Conservation (phyloP, 64 coral and sea anemone species). For the Pachyseris speciosa region DNA sequence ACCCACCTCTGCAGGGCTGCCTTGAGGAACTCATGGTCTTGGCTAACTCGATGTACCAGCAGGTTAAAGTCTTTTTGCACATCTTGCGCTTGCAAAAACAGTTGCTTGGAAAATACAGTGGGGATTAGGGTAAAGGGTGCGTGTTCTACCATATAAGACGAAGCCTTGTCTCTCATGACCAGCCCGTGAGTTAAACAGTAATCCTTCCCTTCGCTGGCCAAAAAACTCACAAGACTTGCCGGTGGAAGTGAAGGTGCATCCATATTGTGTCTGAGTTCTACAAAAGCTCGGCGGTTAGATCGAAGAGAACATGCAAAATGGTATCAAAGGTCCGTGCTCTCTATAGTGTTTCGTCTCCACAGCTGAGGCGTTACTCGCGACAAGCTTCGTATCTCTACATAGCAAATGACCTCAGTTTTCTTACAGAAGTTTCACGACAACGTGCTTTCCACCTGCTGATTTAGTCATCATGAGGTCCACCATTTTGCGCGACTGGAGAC, state of each 20-base stretch:
- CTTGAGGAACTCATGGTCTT: conserved; percentile 62
- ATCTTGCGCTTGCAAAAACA: conserved; percentile 41
- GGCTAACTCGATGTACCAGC: conserved; percentile 54
- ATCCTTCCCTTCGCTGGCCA: conserved; percentile 7
- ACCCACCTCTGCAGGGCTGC: conserved; percentile 45
- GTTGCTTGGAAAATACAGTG: conserved; percentile 44
- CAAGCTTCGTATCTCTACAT: not conserved
- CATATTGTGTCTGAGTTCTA: too few species aligned
- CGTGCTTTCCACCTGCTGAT: not conserved
- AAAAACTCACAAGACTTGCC: not conserved
- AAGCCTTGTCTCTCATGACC: conserved; percentile 15
- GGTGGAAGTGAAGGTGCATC: not conserved
- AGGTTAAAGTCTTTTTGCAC: conserved; percentile 64
- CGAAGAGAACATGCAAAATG: too few species aligned
- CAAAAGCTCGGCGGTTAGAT: too few species aligned
- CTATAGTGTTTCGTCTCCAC: not conserved
- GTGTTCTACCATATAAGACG: not conserved
- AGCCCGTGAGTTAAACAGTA: conserved; percentile 36
- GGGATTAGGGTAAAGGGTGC: conserved; percentile 65
- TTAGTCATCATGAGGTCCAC: not conserved
- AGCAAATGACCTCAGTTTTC: not conserved
- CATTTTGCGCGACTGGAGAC: not conserved
- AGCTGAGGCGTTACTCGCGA: not conserved
- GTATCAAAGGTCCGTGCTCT: too few species aligned
- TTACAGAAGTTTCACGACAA: not conserved